A percentile compares a stretch with the other conserved stretches of the same genome.
Conservation (phyloP, 2,113 vertebrate genomes). For the Aix galericulata region DNA sequence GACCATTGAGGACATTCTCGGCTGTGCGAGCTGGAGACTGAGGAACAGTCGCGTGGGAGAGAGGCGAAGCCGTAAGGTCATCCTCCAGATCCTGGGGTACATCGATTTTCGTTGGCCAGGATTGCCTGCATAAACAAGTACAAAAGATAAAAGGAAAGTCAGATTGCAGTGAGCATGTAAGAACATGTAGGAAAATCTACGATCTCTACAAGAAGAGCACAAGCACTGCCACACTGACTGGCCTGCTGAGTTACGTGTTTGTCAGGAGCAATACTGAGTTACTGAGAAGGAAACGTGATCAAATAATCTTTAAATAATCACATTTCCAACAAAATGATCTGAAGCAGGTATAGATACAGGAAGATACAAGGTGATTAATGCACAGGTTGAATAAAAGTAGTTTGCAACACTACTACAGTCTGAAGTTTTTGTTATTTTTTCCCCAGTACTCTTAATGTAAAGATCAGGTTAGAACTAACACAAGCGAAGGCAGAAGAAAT, state of each 20-base stretch:
- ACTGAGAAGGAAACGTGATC: background rate
- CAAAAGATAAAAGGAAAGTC: background rate
- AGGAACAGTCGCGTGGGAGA: conserved; percentile 87
- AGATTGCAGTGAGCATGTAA: background rate
- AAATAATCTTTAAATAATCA: background rate
- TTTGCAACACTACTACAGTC: background rate
- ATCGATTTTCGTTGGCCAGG: conserved; percentile 93
- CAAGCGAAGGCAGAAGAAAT: background rate
- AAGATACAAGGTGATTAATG: background rate
- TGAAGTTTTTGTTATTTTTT: background rate
- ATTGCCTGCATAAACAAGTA: conserved; percentile 81
- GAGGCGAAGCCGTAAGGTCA: conserved; percentile 89
- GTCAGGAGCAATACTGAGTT: background rate
- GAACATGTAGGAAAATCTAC: rapidly evolving
- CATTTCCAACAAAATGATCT: background rate
- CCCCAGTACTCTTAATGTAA: background rate
- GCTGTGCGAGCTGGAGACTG: conserved; percentile 89
- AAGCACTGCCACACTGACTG: background rate
- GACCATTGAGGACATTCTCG: conserved; percentile 91
- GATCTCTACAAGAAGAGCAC: background rate
- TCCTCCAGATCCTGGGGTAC: conserved; percentile 97
- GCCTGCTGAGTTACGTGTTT: background rate
- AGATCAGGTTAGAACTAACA: background rate
- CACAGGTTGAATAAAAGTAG: background rate
- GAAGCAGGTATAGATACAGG: background rate